These are phyloP conservation scores for Gouania willdenowi DNA, from an alignment of 2,797 vertebrate genomes.

Conservation along the genomic window DNA sequence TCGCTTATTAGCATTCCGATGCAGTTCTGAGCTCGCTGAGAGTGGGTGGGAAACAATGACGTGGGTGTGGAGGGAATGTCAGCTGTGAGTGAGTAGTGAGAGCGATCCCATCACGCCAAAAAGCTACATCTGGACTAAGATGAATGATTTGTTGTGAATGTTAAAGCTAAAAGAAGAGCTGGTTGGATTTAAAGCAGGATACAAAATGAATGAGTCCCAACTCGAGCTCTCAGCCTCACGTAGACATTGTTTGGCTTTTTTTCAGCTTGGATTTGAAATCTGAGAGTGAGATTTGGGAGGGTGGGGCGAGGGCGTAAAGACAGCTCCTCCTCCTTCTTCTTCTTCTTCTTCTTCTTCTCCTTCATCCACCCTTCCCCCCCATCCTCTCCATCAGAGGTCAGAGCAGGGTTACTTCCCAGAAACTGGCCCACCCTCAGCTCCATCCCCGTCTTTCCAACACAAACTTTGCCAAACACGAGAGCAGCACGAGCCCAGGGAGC, in stretches of 20 bases:
- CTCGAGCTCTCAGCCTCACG: constrained; percentile 6
- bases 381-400: constrained; percentile 45
- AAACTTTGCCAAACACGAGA: constrained; percentile 39
- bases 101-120: constrained; percentile 3
- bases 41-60: constrained; percentile 27
- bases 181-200: too few species aligned
- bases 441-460: constrained; percentile 45
- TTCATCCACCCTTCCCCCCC: constrained; percentile 17
- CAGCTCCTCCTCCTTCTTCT: too few species aligned
- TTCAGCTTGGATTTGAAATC: constrained; percentile 22
- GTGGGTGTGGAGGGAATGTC: constrained; percentile 38
- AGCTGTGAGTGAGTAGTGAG: constrained; percentile 9
- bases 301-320: background rate
- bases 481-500: background rate
- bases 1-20: constrained; percentile 27
- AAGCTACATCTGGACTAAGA: too few species aligned
- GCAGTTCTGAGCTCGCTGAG: constrained; percentile 6
- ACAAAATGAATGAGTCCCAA: too few species aligned
- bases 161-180: constrained; percentile 3
- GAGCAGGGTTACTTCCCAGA: constrained; percentile 57
- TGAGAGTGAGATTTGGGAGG: constrained; percentile 20
- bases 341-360: too few species aligned
- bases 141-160: too few species aligned
- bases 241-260: constrained; percentile 6
- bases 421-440: constrained; percentile 51